phyloP scores from a whole-genome alignment of 2,797 vertebrate genomes.

The Manis javanica region DNA sequence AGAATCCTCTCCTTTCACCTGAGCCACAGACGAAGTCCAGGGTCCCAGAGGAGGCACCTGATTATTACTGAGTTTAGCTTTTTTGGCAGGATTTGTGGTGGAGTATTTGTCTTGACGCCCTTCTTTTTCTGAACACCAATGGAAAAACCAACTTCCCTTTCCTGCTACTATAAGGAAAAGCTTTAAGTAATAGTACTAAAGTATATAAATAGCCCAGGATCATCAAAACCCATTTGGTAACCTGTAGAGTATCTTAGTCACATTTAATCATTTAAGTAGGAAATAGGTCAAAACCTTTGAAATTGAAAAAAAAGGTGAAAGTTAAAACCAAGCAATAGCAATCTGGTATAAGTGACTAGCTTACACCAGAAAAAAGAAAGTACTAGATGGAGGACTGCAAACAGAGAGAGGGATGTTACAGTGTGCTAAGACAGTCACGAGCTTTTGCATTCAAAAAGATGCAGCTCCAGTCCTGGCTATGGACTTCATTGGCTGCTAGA shows the following conservation, averaged over 20 bases:
- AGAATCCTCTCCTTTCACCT: background rate
- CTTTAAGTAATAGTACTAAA: background rate
- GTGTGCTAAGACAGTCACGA: background rate
- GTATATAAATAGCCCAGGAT: background rate
- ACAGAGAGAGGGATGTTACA: background rate
- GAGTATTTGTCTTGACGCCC: background rate
- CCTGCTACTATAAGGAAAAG: background rate
- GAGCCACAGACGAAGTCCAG: conserved; percentile 31
- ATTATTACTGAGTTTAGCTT: background rate
- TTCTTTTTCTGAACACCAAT: background rate
- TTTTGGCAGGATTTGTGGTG: background rate
- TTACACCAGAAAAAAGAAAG: background rate
- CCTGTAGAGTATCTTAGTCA: background rate
- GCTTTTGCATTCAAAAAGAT: background rate
- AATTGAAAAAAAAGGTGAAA: background rate
- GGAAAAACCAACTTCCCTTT: conserved; percentile 18
- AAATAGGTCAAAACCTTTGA: conserved; percentile 31
- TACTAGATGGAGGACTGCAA: background rate
- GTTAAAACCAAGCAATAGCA: conserved; percentile 22
- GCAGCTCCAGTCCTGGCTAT: background rate
- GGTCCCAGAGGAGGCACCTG: background rate
- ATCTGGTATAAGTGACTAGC: background rate
- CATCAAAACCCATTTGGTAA: background rate
- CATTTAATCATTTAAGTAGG: background rate
- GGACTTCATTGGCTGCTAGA: background rate